A percentile compares a stretch with the other conserved stretches of the same genome.
These are phyloP conservation scores for Fulica atra DNA, from an alignment of 2,113 vertebrate species.

Conservation along the genomic window DNA sequence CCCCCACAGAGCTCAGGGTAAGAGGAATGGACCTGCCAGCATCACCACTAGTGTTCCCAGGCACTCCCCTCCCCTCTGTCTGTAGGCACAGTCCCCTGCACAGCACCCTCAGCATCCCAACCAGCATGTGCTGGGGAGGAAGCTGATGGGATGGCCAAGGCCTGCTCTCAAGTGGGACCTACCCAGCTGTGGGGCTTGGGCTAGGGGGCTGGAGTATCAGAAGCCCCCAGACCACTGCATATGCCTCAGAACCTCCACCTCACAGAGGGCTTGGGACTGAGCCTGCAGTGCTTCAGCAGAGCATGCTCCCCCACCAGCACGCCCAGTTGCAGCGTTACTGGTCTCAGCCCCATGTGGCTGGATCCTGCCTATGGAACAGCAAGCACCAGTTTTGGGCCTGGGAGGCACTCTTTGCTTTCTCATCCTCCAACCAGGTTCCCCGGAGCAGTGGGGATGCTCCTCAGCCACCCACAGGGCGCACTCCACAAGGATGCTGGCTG, in stretches of 20 bases:
- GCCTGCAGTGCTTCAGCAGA: neutral
- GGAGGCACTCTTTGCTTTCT: neutral
- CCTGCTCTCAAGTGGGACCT: rapidly evolving
- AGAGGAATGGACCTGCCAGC: too few species aligned
- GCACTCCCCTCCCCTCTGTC: neutral
- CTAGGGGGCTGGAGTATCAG: rapidly evolving
- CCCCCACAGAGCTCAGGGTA: rapidly evolving
- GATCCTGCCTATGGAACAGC: neutral
- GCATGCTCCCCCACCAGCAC: neutral
- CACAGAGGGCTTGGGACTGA: neutral
- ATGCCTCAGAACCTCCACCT: neutral
- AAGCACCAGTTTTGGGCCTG: neutral
- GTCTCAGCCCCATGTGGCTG: neutral
- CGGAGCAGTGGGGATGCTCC: neutral
- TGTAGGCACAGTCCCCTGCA: rapidly evolving
- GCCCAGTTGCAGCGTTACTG: rapidly evolving
- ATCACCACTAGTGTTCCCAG: neutral
- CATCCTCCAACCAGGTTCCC: neutral
- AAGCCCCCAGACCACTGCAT: neutral
- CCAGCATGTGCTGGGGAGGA: neutral
- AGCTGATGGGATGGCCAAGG: neutral
- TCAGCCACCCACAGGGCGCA: neutral
- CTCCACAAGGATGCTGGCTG: too few species aligned
- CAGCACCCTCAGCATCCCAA: neutral
- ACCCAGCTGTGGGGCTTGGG: neutral